A percentile compares a stretch with the other conserved stretches of the same genome.
phyloP scores from a whole-genome alignment of 2,113 vertebrate species.

The Porphyrio hochstetteri region DNA sequence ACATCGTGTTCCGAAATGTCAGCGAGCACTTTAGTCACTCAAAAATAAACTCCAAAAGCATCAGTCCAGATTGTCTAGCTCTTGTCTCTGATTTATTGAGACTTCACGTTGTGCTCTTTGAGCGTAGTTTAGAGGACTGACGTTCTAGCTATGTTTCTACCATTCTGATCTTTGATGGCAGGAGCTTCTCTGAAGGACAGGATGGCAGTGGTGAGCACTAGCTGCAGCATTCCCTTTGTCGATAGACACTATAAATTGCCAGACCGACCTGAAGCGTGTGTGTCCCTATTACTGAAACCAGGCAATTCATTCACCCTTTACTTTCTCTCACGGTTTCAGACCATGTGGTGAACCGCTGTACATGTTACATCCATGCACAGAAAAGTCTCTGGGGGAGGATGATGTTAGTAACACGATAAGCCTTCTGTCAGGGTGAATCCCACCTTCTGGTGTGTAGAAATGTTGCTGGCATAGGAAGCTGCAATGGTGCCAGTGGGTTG shows the following conservation, averaged over 20 bases:
- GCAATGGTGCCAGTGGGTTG: not conserved
- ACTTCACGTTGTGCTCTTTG: not conserved
- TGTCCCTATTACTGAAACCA: not conserved
- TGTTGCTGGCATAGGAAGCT: not conserved
- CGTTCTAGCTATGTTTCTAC: not conserved
- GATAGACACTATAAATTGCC: not conserved
- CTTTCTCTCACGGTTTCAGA: not conserved
- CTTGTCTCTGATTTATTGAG: not conserved
- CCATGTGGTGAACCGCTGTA: not conserved
- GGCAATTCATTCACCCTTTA: not conserved
- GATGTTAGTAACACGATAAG: not conserved
- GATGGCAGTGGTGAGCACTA: not conserved
- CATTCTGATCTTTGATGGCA: not conserved
- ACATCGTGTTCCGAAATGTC: not conserved
- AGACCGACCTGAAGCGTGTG: not conserved
- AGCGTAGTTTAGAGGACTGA: not conserved
- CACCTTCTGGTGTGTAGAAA: not conserved
- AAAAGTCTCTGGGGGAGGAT: not conserved
- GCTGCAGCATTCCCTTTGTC: not conserved
- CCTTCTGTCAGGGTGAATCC: not conserved
- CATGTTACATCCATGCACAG: not conserved
- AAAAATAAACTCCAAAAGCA: conserved; percentile 22
- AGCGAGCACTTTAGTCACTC: not conserved
- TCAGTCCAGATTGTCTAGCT: not conserved
- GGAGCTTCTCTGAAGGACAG: not conserved